Evolutionary conservation across 2,113 vertebrate genomes (phyloP), one percentile per base, ranked within the genome.

Genomic region (Sciurus niger): DNA sequence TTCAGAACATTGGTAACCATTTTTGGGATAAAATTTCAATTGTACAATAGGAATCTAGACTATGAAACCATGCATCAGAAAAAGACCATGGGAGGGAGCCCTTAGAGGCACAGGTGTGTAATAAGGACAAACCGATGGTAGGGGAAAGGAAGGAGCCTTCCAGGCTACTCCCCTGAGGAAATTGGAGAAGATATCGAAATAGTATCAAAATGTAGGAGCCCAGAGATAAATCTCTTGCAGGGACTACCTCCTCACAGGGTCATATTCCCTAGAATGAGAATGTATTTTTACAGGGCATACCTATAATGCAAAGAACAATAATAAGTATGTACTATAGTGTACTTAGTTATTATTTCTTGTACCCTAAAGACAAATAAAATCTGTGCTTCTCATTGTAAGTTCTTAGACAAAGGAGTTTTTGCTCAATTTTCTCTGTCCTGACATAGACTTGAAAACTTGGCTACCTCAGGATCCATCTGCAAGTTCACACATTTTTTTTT

Each of bases 401-500:
- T 67, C 24, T 77, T 92, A 24, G 60, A 46, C 46, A 55, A 68
- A 30, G 40, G 28, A 90, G 12, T 18, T 5, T 70, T 5, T 63
- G 43, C 53, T 87, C 18, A 34, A 7, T 43, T 76, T 60, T 6
- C 80, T 51, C 51, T 65, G 85, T 83, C 13, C n/a, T 88, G 30
- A 79, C 46, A 72, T 28, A 79, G 3, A 51, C 92, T 63, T 72
- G 55, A 86, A 95, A 94, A 79, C n/a, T 51, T 67, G 63, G 43
- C 30, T 46, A 51, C 30, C 30, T 82, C 10, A 12, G 43, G 18
- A 68, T 73, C 34, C 53, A 48, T 48, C 65, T 77, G 65, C 48
- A 90, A 22, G 43, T 55, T 78, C 40, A 70, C 18, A 60, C 74
- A n/a, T 91, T 91, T 91, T 88, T 55, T 90, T 40, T 40, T 40